Evolutionary conservation across 2,113 vertebrate genomes (phyloP), one percentile per base, ranked within the genome.

Genomic region (Chaetura pelagica): DNA sequence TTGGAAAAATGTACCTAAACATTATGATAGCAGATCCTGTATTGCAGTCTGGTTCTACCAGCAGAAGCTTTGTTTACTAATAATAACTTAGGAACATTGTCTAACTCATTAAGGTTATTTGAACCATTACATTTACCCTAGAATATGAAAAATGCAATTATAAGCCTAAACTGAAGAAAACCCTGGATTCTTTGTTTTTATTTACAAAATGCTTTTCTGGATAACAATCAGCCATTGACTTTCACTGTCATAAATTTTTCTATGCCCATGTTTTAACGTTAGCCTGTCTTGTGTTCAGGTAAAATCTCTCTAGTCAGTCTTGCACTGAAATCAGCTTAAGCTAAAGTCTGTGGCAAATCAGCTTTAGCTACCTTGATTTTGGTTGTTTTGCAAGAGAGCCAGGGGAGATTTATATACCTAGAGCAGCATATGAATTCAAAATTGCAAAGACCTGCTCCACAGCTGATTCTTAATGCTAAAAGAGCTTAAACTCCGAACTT

Each of bases 291-390:
- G 26, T 35, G 13, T 91, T 77, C 32, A 87, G 27, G 44, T 62
- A 69, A 87, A 91, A 87, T 40, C 57, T 84, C 24, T 86, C 57
- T 74, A 30, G 26, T 87, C 73, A 74, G 68, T 73, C 77, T 48
- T 89, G n/a, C 67, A 71, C 22, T 64, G 34, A 95, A 95, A 94
- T 71, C 71, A 79, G 63, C 38, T 94, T 86, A 88, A 69, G 59
- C 12, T 90, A 24, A 91, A 84, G 76, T 58, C 49, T 68, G 16
- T 64, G 72, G 19, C 73, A 89, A 71, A 77, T 62, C 29, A 77
- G 35, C 35, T 93, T 94, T 79, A 76, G 32, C 58, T 92, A 80
- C 76, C 83, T 92, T 78, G 35, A 48, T 81, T 91, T 84, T 63
- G 27, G 8, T 21, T 85, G 34, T 82, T 95, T 57, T 91, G 46